Conservation (phyloP, 1,140 invertebrate genomes). For the Armadillidium nasatum region DNA sequence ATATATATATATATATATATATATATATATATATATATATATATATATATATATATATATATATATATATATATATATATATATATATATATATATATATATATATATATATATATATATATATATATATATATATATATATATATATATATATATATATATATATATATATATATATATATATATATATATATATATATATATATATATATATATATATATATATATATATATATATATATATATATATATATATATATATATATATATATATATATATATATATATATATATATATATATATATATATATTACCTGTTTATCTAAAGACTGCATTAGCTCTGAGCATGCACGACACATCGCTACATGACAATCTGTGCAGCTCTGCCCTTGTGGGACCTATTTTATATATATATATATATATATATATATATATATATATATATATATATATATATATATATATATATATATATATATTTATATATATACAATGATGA, state of each 20-base stretch:
- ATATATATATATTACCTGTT: slow-evolving; percentile 14
- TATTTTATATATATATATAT: slow-evolving; percentile 9
- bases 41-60: no score
- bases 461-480: slow-evolving; percentile 26
- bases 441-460: slow-evolving; percentile 29
- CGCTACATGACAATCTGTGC: slow-evolving; percentile 23
- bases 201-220: not conserved
- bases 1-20: no score
- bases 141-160: no score
- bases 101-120: no score
- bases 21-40: no score
- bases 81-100: no score
- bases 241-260: slow-evolving; percentile 23
- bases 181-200: no score
- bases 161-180: no score
- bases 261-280: slow-evolving; percentile 22
- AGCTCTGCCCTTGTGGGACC: slow-evolving; percentile 16
- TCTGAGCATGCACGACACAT: slow-evolving; percentile 19
- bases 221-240: slow-evolving; percentile 19
- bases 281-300: no score
- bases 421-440: slow-evolving; percentile 21
- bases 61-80: no score
- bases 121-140: no score
- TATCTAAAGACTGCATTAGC: slow-evolving; percentile 21
- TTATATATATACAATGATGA: no score